Conservation (phyloP, 1,140 invertebrate species). For the Hydropsyche tenuis region DNA sequence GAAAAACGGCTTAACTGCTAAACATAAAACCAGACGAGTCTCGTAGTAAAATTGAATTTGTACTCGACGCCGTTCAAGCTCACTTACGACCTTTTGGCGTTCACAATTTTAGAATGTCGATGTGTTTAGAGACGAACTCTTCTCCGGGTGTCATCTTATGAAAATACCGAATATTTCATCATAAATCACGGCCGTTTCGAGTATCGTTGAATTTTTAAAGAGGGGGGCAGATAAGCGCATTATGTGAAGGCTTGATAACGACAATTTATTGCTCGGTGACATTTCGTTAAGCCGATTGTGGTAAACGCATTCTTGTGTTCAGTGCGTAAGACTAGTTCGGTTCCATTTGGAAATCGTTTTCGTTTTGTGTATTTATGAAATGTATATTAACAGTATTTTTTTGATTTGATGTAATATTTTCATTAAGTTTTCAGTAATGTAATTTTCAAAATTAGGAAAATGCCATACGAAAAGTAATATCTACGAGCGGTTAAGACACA, state of each 20-base stretch:
- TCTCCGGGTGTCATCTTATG: conserved; percentile 1
- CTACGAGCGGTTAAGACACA: background rate
- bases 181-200: background rate
- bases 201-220: background rate
- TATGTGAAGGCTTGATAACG: conserved; percentile 6
- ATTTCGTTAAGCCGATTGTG: conserved; percentile 14
- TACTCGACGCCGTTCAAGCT: too few relatives aligned
- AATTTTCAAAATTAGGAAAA: background rate
- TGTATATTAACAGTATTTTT: too few relatives aligned
- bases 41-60: too few relatives aligned
- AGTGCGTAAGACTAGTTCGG: too few relatives aligned
- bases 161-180: conserved; percentile 16
- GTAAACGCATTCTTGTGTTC: background rate
- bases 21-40: background rate
- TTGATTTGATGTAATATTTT: too few relatives aligned
- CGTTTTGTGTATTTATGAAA: too few relatives aligned
- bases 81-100: too few relatives aligned
- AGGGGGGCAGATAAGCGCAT: conserved; percentile 6
- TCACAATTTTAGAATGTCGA: too few relatives aligned
- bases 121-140: too few relatives aligned
- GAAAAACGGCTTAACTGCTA: conserved; percentile 17
- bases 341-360: too few relatives aligned
- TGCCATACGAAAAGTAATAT: background rate
- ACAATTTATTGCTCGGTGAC: conserved; percentile 17
- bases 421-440: too few relatives aligned